Percentiles rank a stretch among this genome's conserved stretches.
Conservation (phyloP, 2,113 vertebrate genomes). For the Spea bombifrons region DNA sequence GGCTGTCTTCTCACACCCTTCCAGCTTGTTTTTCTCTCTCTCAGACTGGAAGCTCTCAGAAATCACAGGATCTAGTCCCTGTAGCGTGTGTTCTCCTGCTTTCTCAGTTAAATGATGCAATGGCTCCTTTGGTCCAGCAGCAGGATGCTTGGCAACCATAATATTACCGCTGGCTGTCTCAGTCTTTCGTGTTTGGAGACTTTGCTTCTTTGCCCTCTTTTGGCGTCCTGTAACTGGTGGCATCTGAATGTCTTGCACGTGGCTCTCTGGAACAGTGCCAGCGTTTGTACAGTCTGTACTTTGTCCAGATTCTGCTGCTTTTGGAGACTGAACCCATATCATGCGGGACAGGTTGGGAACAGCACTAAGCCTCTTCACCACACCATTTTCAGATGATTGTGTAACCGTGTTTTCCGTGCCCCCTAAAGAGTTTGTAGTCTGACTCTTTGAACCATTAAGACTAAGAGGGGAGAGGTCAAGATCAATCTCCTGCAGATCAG, state of each 20-base stretch:
- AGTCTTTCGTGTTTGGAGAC: slow-evolving; percentile 65
- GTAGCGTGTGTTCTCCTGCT: slow-evolving; percentile 64
- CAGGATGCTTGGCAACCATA: slow-evolving; percentile 27
- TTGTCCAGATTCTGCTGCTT: slow-evolving; percentile 62
- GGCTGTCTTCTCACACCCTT: slow-evolving; percentile 38
- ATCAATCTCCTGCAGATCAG: slow-evolving; percentile 89
- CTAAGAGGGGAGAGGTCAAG: slow-evolving; percentile 91
- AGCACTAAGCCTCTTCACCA: slow-evolving; percentile 80
- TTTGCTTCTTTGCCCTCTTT: slow-evolving; percentile 86
- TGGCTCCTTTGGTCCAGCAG: slow-evolving; percentile 61
- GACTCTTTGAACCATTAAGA: slow-evolving; percentile 80
- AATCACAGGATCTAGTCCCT: slow-evolving; percentile 59
- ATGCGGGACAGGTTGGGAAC: slow-evolving; percentile 88
- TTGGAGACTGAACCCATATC: slow-evolving; percentile 85
- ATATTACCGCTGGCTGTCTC: slow-evolving; percentile 15
- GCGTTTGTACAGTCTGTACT: slow-evolving; percentile 56
- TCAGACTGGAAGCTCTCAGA: slow-evolving; percentile 57
- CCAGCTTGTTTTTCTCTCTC: slow-evolving; percentile 65
- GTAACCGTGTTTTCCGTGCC: slow-evolving; percentile 52
- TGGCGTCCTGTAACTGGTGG: slow-evolving; percentile 61
- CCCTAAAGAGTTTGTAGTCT: slow-evolving; percentile 60
- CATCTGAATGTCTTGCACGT: neutral
- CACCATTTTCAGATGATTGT: slow-evolving; percentile 62
- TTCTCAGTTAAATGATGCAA: slow-evolving; percentile 60
- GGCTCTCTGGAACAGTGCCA: slow-evolving; percentile 53